These are phyloP conservation scores for Scaptomyza graminum DNA, from an alignment of 1,140 invertebrate genomes.

Conservation along the genomic window DNA sequence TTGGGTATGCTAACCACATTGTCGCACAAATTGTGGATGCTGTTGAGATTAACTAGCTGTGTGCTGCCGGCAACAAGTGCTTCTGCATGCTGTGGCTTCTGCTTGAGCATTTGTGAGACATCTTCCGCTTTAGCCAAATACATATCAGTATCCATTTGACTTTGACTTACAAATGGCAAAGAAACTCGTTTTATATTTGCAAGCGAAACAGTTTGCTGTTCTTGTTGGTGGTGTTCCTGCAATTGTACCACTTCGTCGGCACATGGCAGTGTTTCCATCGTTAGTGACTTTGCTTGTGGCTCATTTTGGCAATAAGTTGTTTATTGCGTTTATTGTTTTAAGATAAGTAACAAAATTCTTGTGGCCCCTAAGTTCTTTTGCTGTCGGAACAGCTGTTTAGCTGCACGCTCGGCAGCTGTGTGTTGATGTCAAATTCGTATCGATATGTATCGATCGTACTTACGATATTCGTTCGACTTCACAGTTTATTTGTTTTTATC, in stretches of 20 bases:
- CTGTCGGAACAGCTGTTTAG: constrained; percentile 55
- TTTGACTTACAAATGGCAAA: constrained; percentile 25
- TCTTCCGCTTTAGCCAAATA: constrained; percentile 21
- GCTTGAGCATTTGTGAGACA: constrained; percentile 27
- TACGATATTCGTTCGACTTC: background rate
- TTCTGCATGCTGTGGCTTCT: constrained; percentile 26
- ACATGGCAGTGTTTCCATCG: constrained; percentile 63
- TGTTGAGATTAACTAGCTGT: constrained; percentile 51
- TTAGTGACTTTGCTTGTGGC: background rate
- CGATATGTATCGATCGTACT: constrained; percentile 23
- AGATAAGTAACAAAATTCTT: constrained; percentile 51
- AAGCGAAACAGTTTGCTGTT: constrained; percentile 29
- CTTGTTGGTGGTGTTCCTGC: constrained; percentile 43
- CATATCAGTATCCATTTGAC: constrained; percentile 17
- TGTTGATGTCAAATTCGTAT: background rate
- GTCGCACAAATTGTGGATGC: constrained; percentile 47
- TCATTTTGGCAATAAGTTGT: constrained; percentile 31
- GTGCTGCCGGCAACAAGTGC: constrained; percentile 1
- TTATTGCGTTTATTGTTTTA: constrained; percentile 36
- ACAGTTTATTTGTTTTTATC: background rate
- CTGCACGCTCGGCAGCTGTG: constrained; percentile 45
- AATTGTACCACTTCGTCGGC: constrained; percentile 50
- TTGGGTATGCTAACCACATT: constrained; percentile 66
- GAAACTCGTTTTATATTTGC: constrained; percentile 39
- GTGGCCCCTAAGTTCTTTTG: constrained; percentile 30